Evolutionary conservation across 2,797 vertebrate genomes (phyloP).

Genomic region (Neostethus bicornis): DNA sequence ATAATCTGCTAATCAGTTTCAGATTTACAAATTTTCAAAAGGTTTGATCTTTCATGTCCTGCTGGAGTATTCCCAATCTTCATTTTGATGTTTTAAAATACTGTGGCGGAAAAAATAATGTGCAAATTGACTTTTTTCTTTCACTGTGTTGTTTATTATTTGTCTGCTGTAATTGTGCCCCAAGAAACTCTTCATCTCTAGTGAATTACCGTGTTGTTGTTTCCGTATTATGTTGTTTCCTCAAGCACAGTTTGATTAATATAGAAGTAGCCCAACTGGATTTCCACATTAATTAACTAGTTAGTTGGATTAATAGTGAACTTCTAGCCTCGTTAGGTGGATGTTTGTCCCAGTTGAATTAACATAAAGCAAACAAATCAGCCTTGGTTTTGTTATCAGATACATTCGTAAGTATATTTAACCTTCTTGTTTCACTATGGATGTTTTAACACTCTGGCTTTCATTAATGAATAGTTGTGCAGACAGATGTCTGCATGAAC

Average conservation of each 20-base stretch:
- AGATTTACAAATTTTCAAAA: too few species aligned
- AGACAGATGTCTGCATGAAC: not conserved
- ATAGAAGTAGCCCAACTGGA: not conserved
- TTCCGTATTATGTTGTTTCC: slow-evolving; percentile 14
- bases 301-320: not conserved
- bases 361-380: not conserved
- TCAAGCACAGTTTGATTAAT: slow-evolving; percentile 3
- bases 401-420: slow-evolving; percentile 1
- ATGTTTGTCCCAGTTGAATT: not conserved
- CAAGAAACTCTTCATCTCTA: slow-evolving; percentile 18
- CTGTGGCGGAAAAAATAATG: not conserved
- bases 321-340: not conserved
- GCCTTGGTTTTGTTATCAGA: not conserved
- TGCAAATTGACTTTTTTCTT: not conserved
- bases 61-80: not conserved
- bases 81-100: not conserved
- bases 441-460: not conserved
- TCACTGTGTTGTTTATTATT: not conserved
- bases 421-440: not conserved
- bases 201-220: slow-evolving; percentile 11
- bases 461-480: not conserved
- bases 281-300: slow-evolving; percentile 21
- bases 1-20: not conserved
- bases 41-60: not conserved
- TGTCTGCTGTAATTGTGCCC: slow-evolving; percentile 27